Percentiles rank a stretch among this genome's conserved stretches.
phyloP scores from a whole-genome alignment of 2,797 vertebrate species.

The Scyliorhinus canicula region DNA sequence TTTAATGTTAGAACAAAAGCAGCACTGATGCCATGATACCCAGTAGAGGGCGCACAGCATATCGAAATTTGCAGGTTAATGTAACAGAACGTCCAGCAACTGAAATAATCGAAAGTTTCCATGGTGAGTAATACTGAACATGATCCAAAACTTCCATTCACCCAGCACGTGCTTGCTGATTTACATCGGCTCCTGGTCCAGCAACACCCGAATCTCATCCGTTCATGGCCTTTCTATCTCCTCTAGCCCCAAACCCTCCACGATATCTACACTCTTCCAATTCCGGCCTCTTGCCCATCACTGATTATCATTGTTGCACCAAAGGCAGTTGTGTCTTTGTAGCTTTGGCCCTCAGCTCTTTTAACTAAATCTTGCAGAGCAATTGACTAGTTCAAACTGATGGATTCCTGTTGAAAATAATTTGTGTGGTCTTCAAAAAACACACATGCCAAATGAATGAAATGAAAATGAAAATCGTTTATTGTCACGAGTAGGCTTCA shows the following conservation, averaged over 20 bases:
- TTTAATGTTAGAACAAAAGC: background rate
- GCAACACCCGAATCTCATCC: background rate
- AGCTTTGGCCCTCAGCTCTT: background rate
- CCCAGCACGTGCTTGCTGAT: background rate
- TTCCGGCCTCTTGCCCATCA: background rate
- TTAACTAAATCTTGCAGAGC: background rate
- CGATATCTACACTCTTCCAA: background rate
- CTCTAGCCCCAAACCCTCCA: background rate
- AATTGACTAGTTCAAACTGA: background rate
- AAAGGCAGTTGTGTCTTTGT: background rate
- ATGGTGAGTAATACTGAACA: background rate
- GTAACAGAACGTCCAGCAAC: slow-evolving; percentile 44
- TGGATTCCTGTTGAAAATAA: background rate
- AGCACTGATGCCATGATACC: background rate
- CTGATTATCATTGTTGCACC: background rate
- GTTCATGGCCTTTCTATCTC: background rate
- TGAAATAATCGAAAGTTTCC: background rate
- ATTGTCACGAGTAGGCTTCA: too few relatives aligned
- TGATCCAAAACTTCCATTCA: background rate
- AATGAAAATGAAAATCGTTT: too few relatives aligned
- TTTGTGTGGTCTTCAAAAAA: background rate
- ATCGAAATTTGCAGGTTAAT: slow-evolving; percentile 59
- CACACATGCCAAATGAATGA: too few relatives aligned
- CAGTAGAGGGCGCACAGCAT: slow-evolving; percentile 55
- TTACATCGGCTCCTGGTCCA: background rate